These are phyloP conservation scores for Selene dorsalis DNA, from an alignment of 2,797 vertebrate species.

Conservation along the genomic window DNA sequence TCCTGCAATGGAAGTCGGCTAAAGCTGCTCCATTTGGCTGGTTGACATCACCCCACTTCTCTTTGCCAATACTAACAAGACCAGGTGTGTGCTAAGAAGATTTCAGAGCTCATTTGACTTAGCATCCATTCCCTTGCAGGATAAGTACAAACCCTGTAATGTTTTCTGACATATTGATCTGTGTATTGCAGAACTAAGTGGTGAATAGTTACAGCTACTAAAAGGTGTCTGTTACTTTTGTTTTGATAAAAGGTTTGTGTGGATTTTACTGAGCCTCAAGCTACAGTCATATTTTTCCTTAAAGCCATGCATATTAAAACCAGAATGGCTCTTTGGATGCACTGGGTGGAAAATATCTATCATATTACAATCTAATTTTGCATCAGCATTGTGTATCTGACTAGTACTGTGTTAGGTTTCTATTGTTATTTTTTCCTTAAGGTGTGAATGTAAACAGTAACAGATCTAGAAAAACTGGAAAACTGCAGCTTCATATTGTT, in stretches of 20 bases:
- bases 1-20: conserved; percentile 59
- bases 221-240: conserved; percentile 54
- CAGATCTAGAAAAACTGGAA: conserved; percentile 53
- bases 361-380: conserved; percentile 27
- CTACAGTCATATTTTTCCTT: conserved; percentile 37
- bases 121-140: conserved; percentile 56
- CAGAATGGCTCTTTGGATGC: conserved; percentile 36
- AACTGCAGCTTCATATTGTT: conserved; percentile 41
- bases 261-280: conserved; percentile 29
- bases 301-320: conserved; percentile 42
- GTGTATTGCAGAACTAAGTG: conserved; percentile 44
- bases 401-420: conserved; percentile 13
- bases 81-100: conserved; percentile 75
- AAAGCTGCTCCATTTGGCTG: conserved; percentile 66
- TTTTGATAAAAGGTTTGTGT: conserved; percentile 58
- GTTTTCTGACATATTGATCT: conserved; percentile 68
- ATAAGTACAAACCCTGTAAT: conserved; percentile 66
- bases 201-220: conserved; percentile 48
- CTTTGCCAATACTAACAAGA: conserved; percentile 73
- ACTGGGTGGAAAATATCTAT: conserved; percentile 34
- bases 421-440: conserved; percentile 11
- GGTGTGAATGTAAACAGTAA: conserved; percentile 21
- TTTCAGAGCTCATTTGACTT: conserved; percentile 72
- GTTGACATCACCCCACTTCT: conserved; percentile 71
- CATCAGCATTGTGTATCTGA: conserved; percentile 25